Percentiles rank a stretch among this genome's conserved stretches.
Evolutionary conservation across 2,888 invertebrate genomes (phyloP).

Genomic region (Idaea straminata): DNA sequence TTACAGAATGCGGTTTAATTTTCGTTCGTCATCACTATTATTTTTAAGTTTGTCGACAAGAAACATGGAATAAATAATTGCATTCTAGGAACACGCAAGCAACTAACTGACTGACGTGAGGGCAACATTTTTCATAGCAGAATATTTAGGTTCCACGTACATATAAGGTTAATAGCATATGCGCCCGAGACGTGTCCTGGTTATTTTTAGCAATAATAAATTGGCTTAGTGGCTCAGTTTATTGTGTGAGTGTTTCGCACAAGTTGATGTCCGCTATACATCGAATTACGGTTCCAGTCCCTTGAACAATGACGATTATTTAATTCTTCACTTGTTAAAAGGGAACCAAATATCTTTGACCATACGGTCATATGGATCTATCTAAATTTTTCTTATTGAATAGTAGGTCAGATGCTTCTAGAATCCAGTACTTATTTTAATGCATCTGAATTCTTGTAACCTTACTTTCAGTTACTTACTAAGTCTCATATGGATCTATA

Average conservation of each 20-base stretch:
- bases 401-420: neutral
- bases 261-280: constrained; percentile 48
- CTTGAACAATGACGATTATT: neutral
- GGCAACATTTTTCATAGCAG: constrained; percentile 40
- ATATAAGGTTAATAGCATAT: constrained; percentile 74
- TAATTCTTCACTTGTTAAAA: neutral
- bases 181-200: constrained; percentile 67
- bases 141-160: constrained; percentile 63
- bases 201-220: constrained; percentile 80
- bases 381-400: constrained; percentile 6
- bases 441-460: too few species aligned
- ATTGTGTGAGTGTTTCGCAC: constrained; percentile 71
- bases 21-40: neutral
- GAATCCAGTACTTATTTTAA: neutral
- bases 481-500: too few species aligned
- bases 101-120: constrained; percentile 30
- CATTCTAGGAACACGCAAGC: constrained; percentile 43
- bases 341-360: too few species aligned
- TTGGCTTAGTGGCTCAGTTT: constrained; percentile 76
- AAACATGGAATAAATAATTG: constrained; percentile 43
- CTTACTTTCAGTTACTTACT: too few species aligned
- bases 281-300: neutral
- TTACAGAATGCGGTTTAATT: neutral
- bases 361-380: too few species aligned
- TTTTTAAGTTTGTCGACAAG: neutral